These are phyloP conservation scores for Labeo rohita DNA, from an alignment of 2,113 vertebrate genomes.

Conservation along the genomic window DNA sequence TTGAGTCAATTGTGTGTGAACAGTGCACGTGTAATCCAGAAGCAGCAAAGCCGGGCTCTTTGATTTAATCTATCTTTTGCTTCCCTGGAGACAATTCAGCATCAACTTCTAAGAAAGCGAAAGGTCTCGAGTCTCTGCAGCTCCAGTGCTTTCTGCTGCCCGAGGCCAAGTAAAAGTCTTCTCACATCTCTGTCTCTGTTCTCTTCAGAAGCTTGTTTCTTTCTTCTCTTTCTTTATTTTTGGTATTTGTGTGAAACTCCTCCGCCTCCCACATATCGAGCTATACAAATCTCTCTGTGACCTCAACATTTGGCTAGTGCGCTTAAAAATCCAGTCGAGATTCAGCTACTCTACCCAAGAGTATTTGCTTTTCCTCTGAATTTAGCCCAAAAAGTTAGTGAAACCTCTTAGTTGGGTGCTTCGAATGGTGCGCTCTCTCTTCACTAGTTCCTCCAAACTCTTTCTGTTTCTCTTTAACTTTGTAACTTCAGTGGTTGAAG, in stretches of 20 bases:
- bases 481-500: background rate
- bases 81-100: constrained; percentile 15
- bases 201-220: background rate
- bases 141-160: constrained; percentile 8
- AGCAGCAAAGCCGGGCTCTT: background rate
- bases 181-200: constrained; percentile 4
- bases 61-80: background rate
- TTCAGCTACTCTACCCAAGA: background rate
- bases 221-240: constrained; percentile 24
- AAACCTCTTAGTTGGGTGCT: background rate
- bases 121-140: background rate
- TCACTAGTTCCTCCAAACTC: background rate
- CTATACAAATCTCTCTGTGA: constrained; percentile 16
- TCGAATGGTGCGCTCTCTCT: constrained; percentile 1
- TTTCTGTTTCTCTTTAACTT: background rate
- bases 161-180: constrained; percentile 36
- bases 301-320: constrained; percentile 23
- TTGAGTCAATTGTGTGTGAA: background rate
- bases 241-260: constrained; percentile 34
- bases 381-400: constrained; percentile 5
- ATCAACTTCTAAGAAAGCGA: background rate
- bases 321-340: constrained; percentile 10
- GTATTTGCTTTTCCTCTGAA: background rate
- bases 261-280: constrained; percentile 36
- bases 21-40: background rate